Percentiles rank a stretch among this genome's conserved stretches.
Conservation (phyloP, 1,140 invertebrate genomes). For the Aricia agestis region DNA sequence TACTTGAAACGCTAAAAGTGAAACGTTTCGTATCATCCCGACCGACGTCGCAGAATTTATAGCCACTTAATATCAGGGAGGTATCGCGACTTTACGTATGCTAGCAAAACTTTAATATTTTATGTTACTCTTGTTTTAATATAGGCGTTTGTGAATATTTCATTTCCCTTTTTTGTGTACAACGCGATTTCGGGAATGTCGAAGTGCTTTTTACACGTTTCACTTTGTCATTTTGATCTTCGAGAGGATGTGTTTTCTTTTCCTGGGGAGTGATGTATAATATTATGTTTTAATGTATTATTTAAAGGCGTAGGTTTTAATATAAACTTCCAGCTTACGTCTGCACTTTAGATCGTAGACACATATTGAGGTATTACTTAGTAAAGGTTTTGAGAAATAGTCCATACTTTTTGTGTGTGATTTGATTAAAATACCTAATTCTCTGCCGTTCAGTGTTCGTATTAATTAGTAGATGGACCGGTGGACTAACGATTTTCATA, state of each 20-base stretch:
- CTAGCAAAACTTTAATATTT: conserved; percentile 13
- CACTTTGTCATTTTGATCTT: background rate
- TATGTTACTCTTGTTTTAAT: conserved; percentile 13
- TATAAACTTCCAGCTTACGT: too few species aligned
- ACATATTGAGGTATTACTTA: too few species aligned
- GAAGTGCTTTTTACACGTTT: background rate
- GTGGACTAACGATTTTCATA: too few species aligned
- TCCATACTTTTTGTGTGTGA: too few species aligned
- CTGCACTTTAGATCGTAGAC: too few species aligned
- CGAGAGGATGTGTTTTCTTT: background rate
- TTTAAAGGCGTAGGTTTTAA: background rate
- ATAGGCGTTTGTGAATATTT: conserved; percentile 9
- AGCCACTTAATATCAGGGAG: conserved; percentile 42
- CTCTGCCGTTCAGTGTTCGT: too few species aligned
- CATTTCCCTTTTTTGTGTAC: background rate
- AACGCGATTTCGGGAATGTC: background rate
- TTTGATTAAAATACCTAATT: too few species aligned
- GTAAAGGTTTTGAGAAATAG: too few species aligned
- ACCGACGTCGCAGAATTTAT: conserved; percentile 41
- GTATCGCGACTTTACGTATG: conserved; percentile 5
- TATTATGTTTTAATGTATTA: background rate
- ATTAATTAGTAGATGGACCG: too few species aligned
- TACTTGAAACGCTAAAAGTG: conserved; percentile 40
- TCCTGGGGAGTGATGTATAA: background rate
- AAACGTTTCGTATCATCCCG: conserved; percentile 43